These are phyloP conservation scores for Tuberolachnus salignus DNA, from an alignment of 2,888 invertebrate genomes.

Conservation along the genomic window DNA sequence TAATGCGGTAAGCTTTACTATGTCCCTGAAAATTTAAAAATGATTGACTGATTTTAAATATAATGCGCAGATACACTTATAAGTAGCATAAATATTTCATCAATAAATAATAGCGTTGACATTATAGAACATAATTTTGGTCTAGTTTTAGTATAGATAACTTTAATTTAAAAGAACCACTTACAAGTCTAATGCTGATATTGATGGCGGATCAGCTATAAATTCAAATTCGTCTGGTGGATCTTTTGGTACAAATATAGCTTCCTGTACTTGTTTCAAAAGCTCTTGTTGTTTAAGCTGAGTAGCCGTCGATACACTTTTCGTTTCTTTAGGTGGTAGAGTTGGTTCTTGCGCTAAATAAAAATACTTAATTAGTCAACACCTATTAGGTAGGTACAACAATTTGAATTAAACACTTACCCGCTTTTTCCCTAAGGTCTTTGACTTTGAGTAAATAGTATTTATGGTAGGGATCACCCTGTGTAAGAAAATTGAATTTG, in stretches of 20 bases:
- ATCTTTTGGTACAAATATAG: constrained; percentile 84
- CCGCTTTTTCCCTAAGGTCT: constrained; percentile 89
- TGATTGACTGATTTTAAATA: constrained; percentile 6
- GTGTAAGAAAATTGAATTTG: constrained; percentile 96
- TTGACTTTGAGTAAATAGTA: constrained; percentile 98
- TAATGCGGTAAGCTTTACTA: constrained; percentile 96
- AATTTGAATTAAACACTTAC: constrained; percentile 62
- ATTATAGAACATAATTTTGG: too few relatives aligned
- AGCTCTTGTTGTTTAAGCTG: constrained; percentile 88
- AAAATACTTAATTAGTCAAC: not conserved
- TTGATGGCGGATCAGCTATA: constrained; percentile 96
- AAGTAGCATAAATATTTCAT: too few relatives aligned
- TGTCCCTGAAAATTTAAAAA: constrained; percentile 72
- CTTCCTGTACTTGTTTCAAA: constrained; percentile 72
- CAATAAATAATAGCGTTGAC: too few relatives aligned
- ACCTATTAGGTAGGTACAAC: not conserved
- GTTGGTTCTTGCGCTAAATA: constrained; percentile 63
- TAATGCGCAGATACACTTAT: too few relatives aligned
- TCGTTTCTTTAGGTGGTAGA: constrained; percentile 58
- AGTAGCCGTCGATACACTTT: constrained; percentile 63
- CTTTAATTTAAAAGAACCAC: constrained; percentile 60
- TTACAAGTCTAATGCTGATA: constrained; percentile 93
- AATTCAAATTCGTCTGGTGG: constrained; percentile 93
- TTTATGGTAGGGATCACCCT: constrained; percentile 97
- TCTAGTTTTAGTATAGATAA: too few relatives aligned